Evolutionary conservation across 1,140 invertebrate species (phyloP).

Genomic region (Pseudomyrmex dendroicus): DNA sequence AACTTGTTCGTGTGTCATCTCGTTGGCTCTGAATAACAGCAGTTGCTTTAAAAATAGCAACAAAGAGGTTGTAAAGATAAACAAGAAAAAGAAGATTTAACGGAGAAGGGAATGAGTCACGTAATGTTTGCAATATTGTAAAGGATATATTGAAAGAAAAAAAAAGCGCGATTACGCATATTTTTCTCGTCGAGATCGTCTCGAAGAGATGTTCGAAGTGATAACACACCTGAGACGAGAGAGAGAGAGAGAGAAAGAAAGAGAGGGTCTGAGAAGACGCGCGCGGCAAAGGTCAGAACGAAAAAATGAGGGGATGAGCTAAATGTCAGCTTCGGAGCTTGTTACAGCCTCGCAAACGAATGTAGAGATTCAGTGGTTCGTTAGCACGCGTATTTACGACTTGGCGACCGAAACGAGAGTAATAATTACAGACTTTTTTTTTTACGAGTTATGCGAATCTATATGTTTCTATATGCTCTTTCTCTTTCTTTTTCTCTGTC

Average conservation of each 20-base stretch:
- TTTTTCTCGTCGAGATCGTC: conserved; percentile 21
- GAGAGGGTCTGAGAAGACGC: neutral
- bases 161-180: conserved; percentile 26
- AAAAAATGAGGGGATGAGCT: conserved; percentile 53
- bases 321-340: conserved; percentile 58
- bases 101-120: conserved; percentile 15
- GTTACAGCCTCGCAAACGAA: conserved; percentile 44
- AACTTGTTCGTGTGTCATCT: no score
- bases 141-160: conserved; percentile 18
- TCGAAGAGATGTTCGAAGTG: conserved; percentile 20
- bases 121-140: conserved; percentile 18
- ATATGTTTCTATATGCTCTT: neutral
- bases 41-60: neutral
- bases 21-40: conserved; percentile 23
- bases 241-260: no score
- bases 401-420: conserved; percentile 32
- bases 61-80: neutral
- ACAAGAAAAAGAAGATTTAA: conserved; percentile 17
- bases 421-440: conserved; percentile 55
- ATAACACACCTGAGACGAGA: conserved; percentile 45
- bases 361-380: conserved; percentile 52
- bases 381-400: conserved; percentile 49
- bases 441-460: conserved; percentile 32
- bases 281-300: conserved; percentile 48
- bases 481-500: no score